These are phyloP conservation scores for Eurois occulta DNA, from an alignment of 2,888 invertebrate genomes.

Conservation along the genomic window DNA sequence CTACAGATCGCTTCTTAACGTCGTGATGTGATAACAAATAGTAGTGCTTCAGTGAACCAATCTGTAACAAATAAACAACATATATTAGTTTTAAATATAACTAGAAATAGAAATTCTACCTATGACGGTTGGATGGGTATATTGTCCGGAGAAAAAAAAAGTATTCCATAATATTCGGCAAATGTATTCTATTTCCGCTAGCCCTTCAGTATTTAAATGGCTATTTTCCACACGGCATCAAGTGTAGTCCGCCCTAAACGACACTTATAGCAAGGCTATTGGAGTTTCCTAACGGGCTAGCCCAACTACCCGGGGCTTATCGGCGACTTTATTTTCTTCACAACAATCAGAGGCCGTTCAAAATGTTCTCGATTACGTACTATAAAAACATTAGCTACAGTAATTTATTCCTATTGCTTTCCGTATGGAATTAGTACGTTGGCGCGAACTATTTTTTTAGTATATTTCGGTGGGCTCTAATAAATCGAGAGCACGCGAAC, in stretches of 20 bases:
- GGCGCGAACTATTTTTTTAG: slow-evolving; percentile 68
- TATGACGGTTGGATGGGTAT: not conserved
- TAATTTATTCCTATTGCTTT: slow-evolving; percentile 77
- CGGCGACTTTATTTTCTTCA: slow-evolving; percentile 63
- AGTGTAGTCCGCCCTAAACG: slow-evolving; percentile 39
- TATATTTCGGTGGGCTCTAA: slow-evolving; percentile 69
- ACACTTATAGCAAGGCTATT: slow-evolving; percentile 57
- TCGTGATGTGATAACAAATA: slow-evolving; percentile 96
- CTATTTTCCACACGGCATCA: slow-evolving; percentile 56
- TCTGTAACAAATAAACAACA: slow-evolving; percentile 92
- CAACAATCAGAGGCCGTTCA: slow-evolving; percentile 62
- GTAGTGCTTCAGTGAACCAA: slow-evolving; percentile 96
- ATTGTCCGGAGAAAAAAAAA: not conserved
- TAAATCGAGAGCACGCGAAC: slow-evolving; percentile 70
- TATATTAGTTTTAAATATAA: slow-evolving; percentile 12
- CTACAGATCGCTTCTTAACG: slow-evolving; percentile 95
- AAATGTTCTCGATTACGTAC: slow-evolving; percentile 68
- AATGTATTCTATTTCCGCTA: slow-evolving; percentile 46
- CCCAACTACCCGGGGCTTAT: slow-evolving; percentile 62
- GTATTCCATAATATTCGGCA: slow-evolving; percentile 31
- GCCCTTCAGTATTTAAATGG: slow-evolving; percentile 54
- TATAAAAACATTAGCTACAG: slow-evolving; percentile 73
- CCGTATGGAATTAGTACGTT: slow-evolving; percentile 74
- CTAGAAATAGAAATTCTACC: not conserved
- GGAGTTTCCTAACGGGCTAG: slow-evolving; percentile 58